Base-by-base conservation (phyloP, 1,140 invertebrate species). In the Drosophila kikkawai region DNA sequence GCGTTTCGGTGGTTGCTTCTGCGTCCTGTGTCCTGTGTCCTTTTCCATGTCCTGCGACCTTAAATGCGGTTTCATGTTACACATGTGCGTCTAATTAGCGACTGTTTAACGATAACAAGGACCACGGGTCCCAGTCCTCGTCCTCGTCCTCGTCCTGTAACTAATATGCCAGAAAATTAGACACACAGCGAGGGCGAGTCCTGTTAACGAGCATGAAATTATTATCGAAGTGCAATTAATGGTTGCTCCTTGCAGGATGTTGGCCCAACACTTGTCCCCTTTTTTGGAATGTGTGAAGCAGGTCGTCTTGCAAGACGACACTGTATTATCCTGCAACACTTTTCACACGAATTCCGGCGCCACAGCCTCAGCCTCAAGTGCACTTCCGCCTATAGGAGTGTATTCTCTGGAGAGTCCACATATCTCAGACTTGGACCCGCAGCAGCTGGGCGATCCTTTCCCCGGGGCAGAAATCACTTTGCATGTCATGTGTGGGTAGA, bases 51-150 rank as follows among this genome's bases (percentile, higher is more conserved):
- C 58, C 37, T 22, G 44, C 42, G 37, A 57, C 57, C 69, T 90
- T 90, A 85, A 90, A 90, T 90, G 85, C 75, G 85, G 85, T 90
- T 90, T 90, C 79, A 73, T 79, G 86, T 90, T 90, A 90, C 85
- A 90, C 85, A 90, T 90, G 85, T 90, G 85, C 84, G 85, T 85
- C 85, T 85, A 90, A 90, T 90, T 90, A 90, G 85, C 85, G 85
- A 79, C 86, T 85, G 75, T 84, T 90, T 82, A 90, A 85, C 86
- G 85, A 82, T 80, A 86, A 78, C 82, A 78, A 77, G 70, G 58
- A 42, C 58, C 37, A 15, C 32, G 42, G 70, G 61, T 26, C 5
- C 45, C n/a, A 6, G 45, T 78, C 66, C 64, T 71, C 4, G 36
- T 37, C 53, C 55, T 39, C 34, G 47, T 37, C 51, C 51, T 17